phyloP scores from a whole-genome alignment of 2,888 invertebrate species.

The Petrolisthes manimaculis region DNA sequence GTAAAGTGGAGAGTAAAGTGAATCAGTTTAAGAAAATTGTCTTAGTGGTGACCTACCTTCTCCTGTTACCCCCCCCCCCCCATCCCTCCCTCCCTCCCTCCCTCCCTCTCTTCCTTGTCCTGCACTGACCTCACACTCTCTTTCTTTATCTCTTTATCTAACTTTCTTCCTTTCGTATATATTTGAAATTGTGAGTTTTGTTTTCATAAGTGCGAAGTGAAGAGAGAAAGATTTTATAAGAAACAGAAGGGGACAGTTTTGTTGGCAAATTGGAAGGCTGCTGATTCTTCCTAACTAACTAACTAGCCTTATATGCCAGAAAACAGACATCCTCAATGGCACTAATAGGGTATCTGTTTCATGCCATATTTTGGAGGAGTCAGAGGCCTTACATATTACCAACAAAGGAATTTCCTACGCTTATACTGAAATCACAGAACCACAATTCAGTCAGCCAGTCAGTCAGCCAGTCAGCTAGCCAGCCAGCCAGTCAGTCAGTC shows the following conservation, averaged over 20 bases:
- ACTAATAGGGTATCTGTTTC: too few species aligned
- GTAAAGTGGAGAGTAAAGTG: not conserved
- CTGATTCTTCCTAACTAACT: too few species aligned
- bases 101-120: not conserved
- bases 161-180: not conserved
- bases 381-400: too few species aligned
- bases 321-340: too few species aligned
- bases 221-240: not conserved
- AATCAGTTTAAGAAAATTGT: not conserved
- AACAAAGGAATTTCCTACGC: too few species aligned
- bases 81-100: not conserved
- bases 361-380: too few species aligned
- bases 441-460: too few species aligned
- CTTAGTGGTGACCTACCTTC: not conserved
- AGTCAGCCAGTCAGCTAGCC: too few species aligned
- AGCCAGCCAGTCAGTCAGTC: too few species aligned
- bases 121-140: not conserved
- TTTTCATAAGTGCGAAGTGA: not conserved
- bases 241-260: not conserved
- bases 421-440: too few species aligned
- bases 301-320: too few species aligned
- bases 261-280: too few species aligned
- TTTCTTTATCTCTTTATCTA: constrained; percentile 11
- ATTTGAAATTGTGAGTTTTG: not conserved
- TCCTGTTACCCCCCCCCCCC: not conserved